Percentiles rank a stretch among this genome's conserved stretches.
phyloP scores from a whole-genome alignment of 1,140 invertebrate species.

The Ceratitis capitata region DNA sequence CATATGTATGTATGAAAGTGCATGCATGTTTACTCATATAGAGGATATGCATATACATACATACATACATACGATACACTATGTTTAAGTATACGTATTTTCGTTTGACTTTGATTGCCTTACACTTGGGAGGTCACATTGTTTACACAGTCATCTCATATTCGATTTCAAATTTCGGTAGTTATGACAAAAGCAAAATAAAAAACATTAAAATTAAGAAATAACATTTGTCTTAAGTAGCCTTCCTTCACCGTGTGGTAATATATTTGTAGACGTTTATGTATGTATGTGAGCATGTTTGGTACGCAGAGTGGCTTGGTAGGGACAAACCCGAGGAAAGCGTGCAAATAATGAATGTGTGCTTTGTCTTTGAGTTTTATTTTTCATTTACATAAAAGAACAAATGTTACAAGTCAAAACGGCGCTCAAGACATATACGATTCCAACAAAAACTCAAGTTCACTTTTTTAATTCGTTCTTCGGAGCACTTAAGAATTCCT shows the following conservation, averaged over 20 bases:
- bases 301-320: no score
- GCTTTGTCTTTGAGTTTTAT: background rate
- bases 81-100: no score
- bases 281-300: background rate
- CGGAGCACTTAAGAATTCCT: no score
- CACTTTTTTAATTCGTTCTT: background rate
- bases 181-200: background rate
- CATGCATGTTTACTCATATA: background rate
- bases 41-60: background rate
- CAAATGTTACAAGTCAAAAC: conserved; percentile 18
- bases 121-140: conserved; percentile 33
- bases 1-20: background rate
- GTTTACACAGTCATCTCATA: conserved; percentile 34
- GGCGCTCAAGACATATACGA: background rate
- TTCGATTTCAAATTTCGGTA: conserved; percentile 30
- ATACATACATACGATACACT: background rate
- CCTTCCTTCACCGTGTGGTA: background rate
- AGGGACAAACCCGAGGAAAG: background rate
- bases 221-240: conserved; percentile 24
- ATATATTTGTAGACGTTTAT: background rate
- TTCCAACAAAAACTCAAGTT: no score
- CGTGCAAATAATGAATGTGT: background rate
- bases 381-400: background rate
- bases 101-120: background rate
- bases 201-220: background rate